A percentile compares a stretch with the other conserved stretches of the same genome.
Evolutionary conservation across 64 coral and sea anemone species (phyloP).

Genomic region (Montipora cactus): DNA sequence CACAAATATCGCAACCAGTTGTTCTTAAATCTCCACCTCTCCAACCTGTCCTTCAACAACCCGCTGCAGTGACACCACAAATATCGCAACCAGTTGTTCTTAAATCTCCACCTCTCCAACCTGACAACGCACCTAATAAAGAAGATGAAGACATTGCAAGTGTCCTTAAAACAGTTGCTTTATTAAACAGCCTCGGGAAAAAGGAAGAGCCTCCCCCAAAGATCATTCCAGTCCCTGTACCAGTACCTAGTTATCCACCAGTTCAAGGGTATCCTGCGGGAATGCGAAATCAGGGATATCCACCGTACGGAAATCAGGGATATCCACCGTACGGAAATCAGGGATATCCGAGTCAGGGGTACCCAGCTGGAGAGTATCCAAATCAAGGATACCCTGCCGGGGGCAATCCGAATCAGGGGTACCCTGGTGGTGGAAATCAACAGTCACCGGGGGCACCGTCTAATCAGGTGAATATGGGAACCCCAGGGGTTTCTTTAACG

Average conservation of each 20-base stretch:
- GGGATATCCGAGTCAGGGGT: slow-evolving; percentile 35
- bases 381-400: slow-evolving; percentile 18
- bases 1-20: background rate
- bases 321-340: background rate
- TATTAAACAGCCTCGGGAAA: slow-evolving; percentile 24
- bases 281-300: background rate
- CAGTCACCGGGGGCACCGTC: background rate
- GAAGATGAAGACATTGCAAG: slow-evolving; percentile 2
- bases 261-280: background rate
- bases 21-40: background rate
- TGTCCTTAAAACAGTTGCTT: slow-evolving; percentile 35
- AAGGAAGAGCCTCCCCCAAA: slow-evolving; percentile 42
- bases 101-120: background rate
- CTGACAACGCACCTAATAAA: background rate
- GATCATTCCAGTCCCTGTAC: slow-evolving; percentile 21
- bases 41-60: background rate
- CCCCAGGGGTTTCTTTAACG: background rate
- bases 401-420: background rate
- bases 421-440: slow-evolving; percentile 2
- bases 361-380: background rate
- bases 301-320: background rate
- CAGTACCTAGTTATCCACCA: background rate
- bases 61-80: background rate
- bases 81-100: background rate
- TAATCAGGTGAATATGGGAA: background rate